Percentiles rank a stretch among this genome's conserved stretches.
phyloP scores from a whole-genome alignment of 2,888 invertebrate species.

The Mimumesa dahlbomi region DNA sequence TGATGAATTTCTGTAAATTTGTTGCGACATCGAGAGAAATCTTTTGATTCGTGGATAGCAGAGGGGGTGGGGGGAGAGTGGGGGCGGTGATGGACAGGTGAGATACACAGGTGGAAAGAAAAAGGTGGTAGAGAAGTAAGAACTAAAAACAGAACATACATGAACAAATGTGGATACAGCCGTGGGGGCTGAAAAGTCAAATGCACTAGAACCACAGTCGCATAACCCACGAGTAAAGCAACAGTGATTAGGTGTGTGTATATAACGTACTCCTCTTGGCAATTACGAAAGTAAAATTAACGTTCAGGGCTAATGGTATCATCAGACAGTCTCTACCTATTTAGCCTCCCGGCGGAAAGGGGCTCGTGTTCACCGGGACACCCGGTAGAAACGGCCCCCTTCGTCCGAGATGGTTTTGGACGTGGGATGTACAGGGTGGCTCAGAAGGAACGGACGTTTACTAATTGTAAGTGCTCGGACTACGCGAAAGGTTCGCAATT shows the following conservation, averaged over 20 bases:
- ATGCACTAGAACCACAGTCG: conserved; percentile 72
- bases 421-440: conserved; percentile 4
- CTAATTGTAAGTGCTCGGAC: neutral
- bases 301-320: conserved; percentile 48
- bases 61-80: neutral
- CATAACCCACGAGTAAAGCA: conserved; percentile 72
- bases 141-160: conserved; percentile 39
- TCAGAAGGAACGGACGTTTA: conserved; percentile 1
- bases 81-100: neutral
- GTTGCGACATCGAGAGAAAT: conserved; percentile 1
- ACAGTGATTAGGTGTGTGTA: conserved; percentile 67
- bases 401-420: conserved; percentile 1
- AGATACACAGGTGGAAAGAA: neutral
- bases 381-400: conserved; percentile 4
- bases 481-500: conserved; percentile 13
- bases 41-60: too few species aligned
- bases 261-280: conserved; percentile 56
- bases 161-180: conserved; percentile 51
- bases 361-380: conserved; percentile 2
- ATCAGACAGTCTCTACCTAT: conserved; percentile 37
- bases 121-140: conserved; percentile 27
- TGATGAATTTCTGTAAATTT: too few species aligned
- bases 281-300: conserved; percentile 56
- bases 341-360: conserved; percentile 10
- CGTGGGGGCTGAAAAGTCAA: conserved; percentile 60